phyloP scores from a whole-genome alignment of 2,888 invertebrate genomes.

The Sinodicranocentrus sp. region DNA sequence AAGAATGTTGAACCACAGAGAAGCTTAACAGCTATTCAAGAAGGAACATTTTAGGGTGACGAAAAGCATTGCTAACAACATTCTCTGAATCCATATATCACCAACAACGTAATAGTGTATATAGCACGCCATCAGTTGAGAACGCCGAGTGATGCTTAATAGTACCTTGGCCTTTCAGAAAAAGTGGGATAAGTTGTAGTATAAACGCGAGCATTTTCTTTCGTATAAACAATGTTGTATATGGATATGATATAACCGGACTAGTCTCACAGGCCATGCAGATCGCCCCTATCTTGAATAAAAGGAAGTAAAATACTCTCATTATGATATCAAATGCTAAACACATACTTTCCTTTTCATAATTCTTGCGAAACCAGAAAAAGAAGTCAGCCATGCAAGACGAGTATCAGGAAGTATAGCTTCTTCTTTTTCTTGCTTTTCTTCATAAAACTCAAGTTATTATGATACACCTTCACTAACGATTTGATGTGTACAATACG shows the following conservation, averaged over 20 bases:
- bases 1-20: constrained; percentile 64
- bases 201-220: constrained; percentile 42
- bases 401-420: constrained; percentile 63
- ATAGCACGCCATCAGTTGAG: not conserved
- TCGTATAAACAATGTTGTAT: constrained; percentile 17
- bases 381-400: constrained; percentile 40
- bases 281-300: constrained; percentile 42
- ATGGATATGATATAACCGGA: constrained; percentile 14
- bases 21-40: constrained; percentile 65
- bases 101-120: not conserved
- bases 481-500: not conserved
- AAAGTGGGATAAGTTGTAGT: constrained; percentile 45
- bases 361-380: constrained; percentile 5
- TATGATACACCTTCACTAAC: constrained; percentile 27
- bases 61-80: constrained; percentile 59
- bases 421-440: constrained; percentile 36
- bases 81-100: constrained; percentile 60
- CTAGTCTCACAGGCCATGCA: constrained; percentile 32
- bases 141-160: constrained; percentile 50
- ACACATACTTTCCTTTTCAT: constrained; percentile 61
- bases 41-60: constrained; percentile 61
- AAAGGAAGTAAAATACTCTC: constrained; percentile 60
- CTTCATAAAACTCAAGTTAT: constrained; percentile 29
- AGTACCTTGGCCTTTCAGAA: constrained; percentile 62
- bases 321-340: constrained; percentile 61